Evolutionary conservation across 2,888 invertebrate genomes (phyloP).

Genomic region (Apodemia zela): DNA sequence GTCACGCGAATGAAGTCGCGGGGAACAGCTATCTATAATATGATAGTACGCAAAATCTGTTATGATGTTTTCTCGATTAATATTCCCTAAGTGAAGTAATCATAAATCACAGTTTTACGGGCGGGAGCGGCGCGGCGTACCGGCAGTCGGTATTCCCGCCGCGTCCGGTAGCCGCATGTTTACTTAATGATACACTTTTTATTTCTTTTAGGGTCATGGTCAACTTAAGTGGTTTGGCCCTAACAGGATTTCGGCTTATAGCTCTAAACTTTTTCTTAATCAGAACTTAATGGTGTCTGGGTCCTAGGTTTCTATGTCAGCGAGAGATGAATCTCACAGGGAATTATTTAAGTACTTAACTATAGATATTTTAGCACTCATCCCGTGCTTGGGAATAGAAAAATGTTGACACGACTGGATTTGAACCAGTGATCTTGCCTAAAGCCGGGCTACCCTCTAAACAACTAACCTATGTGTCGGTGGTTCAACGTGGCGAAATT

Average conservation of each 20-base stretch:
- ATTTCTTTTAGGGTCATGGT: not conserved
- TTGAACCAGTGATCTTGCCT: too few species aligned
- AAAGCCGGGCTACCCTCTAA: too few species aligned
- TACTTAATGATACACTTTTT: constrained; percentile 1
- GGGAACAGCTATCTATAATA: too few species aligned
- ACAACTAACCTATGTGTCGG: too few species aligned
- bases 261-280: not conserved
- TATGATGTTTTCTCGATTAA: not conserved
- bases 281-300: not conserved
- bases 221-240: not conserved
- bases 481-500: too few species aligned
- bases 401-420: too few species aligned
- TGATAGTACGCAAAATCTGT: not conserved
- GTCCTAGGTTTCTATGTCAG: too few species aligned
- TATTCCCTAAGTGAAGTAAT: not conserved
- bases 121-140: not conserved
- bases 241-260: not conserved
- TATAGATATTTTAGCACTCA: too few species aligned
- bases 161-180: constrained; percentile 3
- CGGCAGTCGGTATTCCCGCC: not conserved
- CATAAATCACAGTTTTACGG: not conserved
- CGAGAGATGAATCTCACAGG: too few species aligned
- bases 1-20: too few species aligned
- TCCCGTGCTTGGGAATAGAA: too few species aligned
- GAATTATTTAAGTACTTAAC: too few species aligned